phyloP scores from a whole-genome alignment of 2,113 vertebrate genomes.

The Antigone vipio region DNA sequence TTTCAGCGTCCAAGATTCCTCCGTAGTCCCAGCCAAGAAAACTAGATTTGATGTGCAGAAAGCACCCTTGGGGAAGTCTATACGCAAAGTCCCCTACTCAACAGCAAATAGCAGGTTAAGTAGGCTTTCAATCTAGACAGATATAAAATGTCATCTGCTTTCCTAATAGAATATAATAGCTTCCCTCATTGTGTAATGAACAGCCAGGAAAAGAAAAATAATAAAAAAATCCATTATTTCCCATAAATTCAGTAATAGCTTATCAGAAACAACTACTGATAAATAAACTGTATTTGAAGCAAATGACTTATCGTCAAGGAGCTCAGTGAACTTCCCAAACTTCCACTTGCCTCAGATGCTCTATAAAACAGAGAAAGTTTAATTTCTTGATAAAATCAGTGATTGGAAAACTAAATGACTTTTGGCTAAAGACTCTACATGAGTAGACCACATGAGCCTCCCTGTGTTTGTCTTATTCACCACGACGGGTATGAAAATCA shows the following conservation, averaged over 20 bases:
- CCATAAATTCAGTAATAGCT: background rate
- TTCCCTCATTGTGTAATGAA: background rate
- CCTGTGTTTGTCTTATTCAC: background rate
- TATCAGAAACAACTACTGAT: background rate
- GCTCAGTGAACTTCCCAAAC: constrained; percentile 42
- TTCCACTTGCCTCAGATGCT: background rate
- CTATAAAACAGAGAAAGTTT: background rate
- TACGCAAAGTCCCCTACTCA: background rate
- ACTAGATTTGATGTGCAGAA: background rate
- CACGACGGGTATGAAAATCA: background rate
- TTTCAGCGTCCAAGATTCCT: background rate
- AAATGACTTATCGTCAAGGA: background rate
- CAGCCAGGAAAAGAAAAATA: background rate
- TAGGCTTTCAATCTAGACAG: background rate
- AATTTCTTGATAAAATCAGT: background rate
- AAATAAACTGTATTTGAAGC: background rate
- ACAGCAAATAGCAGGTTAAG: background rate
- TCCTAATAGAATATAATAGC: background rate
- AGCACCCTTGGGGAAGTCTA: background rate
- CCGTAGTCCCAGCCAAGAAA: background rate
- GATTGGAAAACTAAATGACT: background rate
- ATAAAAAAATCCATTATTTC: background rate
- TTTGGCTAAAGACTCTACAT: background rate
- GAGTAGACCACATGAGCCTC: background rate
- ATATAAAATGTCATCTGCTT: background rate